phyloP scores from a whole-genome alignment of 2,113 vertebrate genomes.

The Leucopsar rothschildi region DNA sequence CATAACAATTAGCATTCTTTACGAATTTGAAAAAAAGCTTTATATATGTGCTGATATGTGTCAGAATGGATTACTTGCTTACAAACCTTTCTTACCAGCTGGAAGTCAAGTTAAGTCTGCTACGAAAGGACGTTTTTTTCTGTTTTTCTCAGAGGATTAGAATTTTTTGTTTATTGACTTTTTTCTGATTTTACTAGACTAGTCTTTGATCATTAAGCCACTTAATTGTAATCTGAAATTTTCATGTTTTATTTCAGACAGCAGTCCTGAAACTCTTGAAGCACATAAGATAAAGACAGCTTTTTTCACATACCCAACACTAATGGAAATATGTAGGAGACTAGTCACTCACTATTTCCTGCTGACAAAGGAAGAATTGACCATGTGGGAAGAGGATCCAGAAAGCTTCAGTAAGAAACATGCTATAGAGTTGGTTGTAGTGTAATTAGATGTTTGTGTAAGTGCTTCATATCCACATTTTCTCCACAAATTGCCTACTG shows the following conservation, averaged over 20 bases:
- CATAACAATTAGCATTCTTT: background rate
- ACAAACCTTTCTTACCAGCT: background rate
- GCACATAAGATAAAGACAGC: conserved; percentile 93
- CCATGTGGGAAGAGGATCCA: conserved; percentile 98
- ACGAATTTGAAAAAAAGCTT: background rate
- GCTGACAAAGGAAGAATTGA: conserved; percentile 89
- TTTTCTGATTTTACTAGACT: background rate
- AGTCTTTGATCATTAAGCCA: background rate
- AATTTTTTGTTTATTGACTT: background rate
- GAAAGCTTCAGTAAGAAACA: conserved; percentile 91
- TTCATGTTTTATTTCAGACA: conserved; percentile 76
- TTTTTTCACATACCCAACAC: conserved; percentile 93
- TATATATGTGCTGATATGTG: accelerated
- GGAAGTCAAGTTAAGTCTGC: background rate
- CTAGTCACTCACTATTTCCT: conserved; percentile 96
- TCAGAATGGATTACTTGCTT: background rate
- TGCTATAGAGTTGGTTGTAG: background rate
- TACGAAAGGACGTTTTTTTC: background rate
- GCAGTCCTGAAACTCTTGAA: conserved; percentile 92
- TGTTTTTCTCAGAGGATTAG: background rate
- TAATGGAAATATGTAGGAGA: conserved; percentile 91
- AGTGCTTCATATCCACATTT: background rate
- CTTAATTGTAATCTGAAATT: background rate
- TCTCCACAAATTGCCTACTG: background rate
- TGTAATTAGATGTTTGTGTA: background rate